Percentiles rank a stretch among this genome's conserved stretches.
Evolutionary conservation across 2,797 vertebrate species (phyloP).

Genomic region (Anguilla anguilla): DNA sequence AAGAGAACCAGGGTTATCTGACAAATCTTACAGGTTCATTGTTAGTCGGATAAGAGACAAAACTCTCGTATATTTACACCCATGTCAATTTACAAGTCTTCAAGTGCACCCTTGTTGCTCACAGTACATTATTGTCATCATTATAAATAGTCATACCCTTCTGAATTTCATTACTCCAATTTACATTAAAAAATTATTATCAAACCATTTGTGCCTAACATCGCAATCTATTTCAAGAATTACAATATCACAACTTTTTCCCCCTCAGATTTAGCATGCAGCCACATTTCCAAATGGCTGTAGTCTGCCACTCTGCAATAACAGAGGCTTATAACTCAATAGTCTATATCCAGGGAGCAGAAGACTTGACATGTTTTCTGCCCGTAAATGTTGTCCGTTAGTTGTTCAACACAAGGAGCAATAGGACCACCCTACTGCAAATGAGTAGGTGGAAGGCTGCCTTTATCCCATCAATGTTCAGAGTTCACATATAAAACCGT

Average conservation of each 20-base stretch:
- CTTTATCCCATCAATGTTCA: not conserved
- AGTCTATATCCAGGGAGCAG: too few relatives aligned
- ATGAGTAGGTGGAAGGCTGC: not conserved
- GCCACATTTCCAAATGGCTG: not conserved
- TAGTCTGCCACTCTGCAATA: not conserved
- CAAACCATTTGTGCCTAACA: conserved; percentile 56
- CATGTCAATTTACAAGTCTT: conserved; percentile 66
- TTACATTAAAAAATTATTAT: conserved; percentile 54
- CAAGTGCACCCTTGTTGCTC: conserved; percentile 61
- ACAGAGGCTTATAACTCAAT: not conserved
- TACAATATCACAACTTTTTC: not conserved
- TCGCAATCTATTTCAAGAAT: conserved; percentile 9
- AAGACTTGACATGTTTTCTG: not conserved
- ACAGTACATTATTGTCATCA: conserved; percentile 54
- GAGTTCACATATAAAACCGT: conserved; percentile 5
- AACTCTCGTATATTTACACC: conserved; percentile 66
- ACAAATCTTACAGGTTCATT: conserved; percentile 72
- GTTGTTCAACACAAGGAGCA: conserved; percentile 5
- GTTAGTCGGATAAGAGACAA: conserved; percentile 50
- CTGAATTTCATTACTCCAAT: conserved; percentile 46
- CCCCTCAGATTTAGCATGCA: conserved; percentile 6
- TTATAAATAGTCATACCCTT: conserved; percentile 75
- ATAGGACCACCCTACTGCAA: conserved; percentile 4
- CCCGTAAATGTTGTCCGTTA: not conserved
- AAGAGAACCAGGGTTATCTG: conserved; percentile 82